Evolutionary conservation across 1,140 invertebrate genomes (phyloP).

Genomic region (Eurytemora carolleeae): DNA sequence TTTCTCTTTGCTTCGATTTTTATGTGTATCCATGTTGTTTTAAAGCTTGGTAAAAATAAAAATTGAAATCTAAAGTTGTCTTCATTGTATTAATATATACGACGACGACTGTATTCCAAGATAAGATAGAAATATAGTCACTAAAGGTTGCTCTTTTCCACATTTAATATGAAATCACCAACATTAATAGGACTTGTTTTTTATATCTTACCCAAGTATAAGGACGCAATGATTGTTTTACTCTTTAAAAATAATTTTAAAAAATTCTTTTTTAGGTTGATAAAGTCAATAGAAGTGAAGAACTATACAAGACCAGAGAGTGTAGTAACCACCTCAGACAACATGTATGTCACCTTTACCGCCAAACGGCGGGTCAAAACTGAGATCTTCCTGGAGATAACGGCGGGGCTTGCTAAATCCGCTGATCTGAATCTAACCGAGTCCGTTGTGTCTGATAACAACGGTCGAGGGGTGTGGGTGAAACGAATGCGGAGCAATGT

Average conservation of each 20-base stretch:
- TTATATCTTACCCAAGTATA: not conserved
- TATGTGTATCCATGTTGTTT: too few species aligned
- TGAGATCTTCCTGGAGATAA: constrained; percentile 48
- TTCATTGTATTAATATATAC: too few species aligned
- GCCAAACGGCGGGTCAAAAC: constrained; percentile 44
- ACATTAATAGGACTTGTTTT: not conserved
- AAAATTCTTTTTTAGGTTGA: constrained; percentile 3
- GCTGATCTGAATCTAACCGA: constrained; percentile 70
- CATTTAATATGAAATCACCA: too few species aligned
- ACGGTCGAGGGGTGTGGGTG: constrained; percentile 68
- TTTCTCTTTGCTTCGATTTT: too few species aligned
- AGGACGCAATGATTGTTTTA: constrained; percentile 7
- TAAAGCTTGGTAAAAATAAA: too few species aligned
- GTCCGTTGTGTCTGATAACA: constrained; percentile 63
- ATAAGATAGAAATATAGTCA: too few species aligned
- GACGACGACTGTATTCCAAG: too few species aligned
- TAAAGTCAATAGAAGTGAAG: constrained; percentile 16
- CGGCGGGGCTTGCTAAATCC: constrained; percentile 51
- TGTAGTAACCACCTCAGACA: constrained; percentile 49
- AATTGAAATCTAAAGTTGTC: too few species aligned
- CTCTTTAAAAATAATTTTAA: not conserved
- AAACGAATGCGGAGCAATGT: constrained; percentile 62
- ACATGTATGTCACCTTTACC: constrained; percentile 50
- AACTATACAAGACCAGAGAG: constrained; percentile 67
- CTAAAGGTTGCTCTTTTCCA: too few species aligned